Base-by-base conservation (phyloP, 2,797 vertebrate genomes). In the Hafferia zeledoni region DNA sequence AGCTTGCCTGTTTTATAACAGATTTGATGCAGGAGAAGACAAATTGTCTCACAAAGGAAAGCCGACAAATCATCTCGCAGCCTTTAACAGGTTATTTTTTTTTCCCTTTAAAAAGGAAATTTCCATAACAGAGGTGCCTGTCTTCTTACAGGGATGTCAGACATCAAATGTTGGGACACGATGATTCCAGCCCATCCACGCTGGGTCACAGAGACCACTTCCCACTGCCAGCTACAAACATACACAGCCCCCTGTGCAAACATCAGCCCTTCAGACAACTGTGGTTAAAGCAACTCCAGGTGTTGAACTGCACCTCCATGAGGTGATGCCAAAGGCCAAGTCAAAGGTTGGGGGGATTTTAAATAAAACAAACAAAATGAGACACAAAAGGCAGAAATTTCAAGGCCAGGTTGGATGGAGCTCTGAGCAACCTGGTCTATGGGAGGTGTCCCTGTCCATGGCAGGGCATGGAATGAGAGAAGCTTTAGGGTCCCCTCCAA, bases 1-100 rank as follows among this genome's bases (percentile, higher is more conserved):
- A 98, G 97, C 97, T 95, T 98, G 97, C 98, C 97, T 98, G 96
- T 93, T 98, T 97, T 92, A 75, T 95, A 98, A 98, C 97, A 93
- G 96, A 98, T 98, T 93, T 96, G 96, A 98, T 96, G 95, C 68
- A 52, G 96, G 96, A 95, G 95, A 97, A 98, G 98, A 98, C 97
- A 98, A 98, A 98, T 97, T 88, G 95, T 91, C 94, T 97, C 92
- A 79, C 96, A 71, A 87, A 96, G 96, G 91, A 78, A 97, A 95
- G 93, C 85, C 65, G 86, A 98, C 97, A 98, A 98, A 98, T 98
- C 97, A 98, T 92, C 97, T 92, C 27, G 33, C 95, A 49, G 94
- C 95, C 96, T 96, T 97, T 97, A 97, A 96, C 96, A 94, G 93
- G 96, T 97, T 97, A 96, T 93, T 90, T 93, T 94, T 96, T 87